Conservation (phyloP, 2,113 vertebrate genomes). For the Cavia aperea region DNA sequence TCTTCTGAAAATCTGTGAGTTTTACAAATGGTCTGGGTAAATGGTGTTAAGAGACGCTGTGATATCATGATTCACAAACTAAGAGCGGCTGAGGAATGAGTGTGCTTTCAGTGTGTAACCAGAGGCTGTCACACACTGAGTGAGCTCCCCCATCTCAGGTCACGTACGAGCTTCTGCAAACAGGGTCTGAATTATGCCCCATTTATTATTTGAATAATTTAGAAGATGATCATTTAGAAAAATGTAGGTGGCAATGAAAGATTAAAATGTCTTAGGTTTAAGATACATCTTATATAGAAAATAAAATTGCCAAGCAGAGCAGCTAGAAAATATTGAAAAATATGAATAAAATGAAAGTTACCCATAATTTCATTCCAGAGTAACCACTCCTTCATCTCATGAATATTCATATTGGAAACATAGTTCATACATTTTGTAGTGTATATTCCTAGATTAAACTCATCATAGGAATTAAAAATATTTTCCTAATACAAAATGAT, state of each 20-base stretch:
- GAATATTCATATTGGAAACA: neutral
- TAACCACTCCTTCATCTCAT: neutral
- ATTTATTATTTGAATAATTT: neutral
- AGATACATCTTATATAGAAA: neutral
- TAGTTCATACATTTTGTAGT: neutral
- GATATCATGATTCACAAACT: neutral
- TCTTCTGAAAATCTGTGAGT: slow-evolving; percentile 1
- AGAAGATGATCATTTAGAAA: slow-evolving; percentile 2
- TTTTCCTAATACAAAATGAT: neutral
- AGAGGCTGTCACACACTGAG: neutral
- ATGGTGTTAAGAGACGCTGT: neutral
- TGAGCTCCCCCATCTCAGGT: neutral
- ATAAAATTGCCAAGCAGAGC: neutral
- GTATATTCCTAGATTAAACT: neutral
- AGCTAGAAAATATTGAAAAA: neutral
- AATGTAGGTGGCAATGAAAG: neutral
- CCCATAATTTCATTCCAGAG: neutral
- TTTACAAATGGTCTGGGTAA: neutral
- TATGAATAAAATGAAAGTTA: slow-evolving; percentile 9
- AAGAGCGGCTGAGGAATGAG: neutral
- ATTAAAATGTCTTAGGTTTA: neutral
- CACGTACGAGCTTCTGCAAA: neutral
- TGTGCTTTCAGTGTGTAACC: neutral
- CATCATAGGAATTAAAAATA: neutral
- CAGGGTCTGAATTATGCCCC: neutral